Evolutionary conservation across 1,140 invertebrate genomes (phyloP).

Genomic region (Drosophila micromelanica): DNA sequence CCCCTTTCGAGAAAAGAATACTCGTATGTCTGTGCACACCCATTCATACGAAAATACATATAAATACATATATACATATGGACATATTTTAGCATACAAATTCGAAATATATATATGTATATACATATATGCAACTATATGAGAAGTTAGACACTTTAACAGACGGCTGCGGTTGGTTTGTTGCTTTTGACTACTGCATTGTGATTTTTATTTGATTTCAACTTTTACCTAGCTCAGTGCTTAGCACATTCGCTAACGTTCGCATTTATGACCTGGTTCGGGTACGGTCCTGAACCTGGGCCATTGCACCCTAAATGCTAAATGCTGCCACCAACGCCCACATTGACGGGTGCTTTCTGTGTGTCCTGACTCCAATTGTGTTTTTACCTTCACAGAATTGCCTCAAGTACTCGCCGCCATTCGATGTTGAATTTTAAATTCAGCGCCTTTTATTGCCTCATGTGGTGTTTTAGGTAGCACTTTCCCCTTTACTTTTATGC

Average conservation of each 20-base stretch:
- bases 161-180: slow-evolving; percentile 27
- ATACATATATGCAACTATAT: neutral
- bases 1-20: slow-evolving; percentile 29
- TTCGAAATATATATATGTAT: neutral
- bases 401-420: neutral
- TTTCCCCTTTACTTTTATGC: too few relatives aligned
- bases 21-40: slow-evolving; percentile 10
- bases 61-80: slow-evolving; percentile 2
- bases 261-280: slow-evolving; percentile 64
- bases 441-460: too few relatives aligned
- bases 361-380: slow-evolving; percentile 10
- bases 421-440: neutral
- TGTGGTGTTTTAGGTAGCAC: too few relatives aligned
- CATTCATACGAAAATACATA: neutral
- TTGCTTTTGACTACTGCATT: slow-evolving; percentile 35
- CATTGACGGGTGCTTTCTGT: neutral
- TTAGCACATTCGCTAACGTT: slow-evolving; percentile 48
- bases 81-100: slow-evolving; percentile 16
- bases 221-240: slow-evolving; percentile 56
- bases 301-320: slow-evolving; percentile 1
- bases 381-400: neutral
- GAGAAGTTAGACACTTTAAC: slow-evolving; percentile 14
- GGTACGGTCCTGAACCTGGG: slow-evolving; percentile 8
- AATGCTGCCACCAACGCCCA: slow-evolving; percentile 4
- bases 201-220: slow-evolving; percentile 59